Evolutionary conservation across 2,113 vertebrate species (phyloP).

Genomic region (Aptenodytes forsteri): DNA sequence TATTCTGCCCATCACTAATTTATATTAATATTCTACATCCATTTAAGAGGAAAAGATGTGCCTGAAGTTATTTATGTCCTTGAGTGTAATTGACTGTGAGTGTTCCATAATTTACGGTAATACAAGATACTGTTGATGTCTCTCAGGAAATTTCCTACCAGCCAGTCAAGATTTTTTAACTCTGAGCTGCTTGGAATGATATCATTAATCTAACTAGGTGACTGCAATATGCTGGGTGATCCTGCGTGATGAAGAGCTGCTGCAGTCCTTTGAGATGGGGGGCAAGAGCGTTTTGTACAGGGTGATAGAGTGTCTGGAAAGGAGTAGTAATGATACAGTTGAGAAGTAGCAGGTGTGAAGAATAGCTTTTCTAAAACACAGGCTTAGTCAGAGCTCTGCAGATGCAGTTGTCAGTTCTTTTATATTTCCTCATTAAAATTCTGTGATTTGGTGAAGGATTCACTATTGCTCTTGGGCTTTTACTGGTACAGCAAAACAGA

Average conservation of each 20-base stretch:
- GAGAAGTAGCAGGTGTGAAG: not conserved
- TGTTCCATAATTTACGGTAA: constrained; percentile 20
- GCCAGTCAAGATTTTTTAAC: not conserved
- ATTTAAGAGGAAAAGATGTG: not conserved
- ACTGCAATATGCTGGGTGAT: constrained; percentile 1
- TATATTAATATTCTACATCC: not conserved
- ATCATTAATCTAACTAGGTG: not conserved
- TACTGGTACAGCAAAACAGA: not conserved
- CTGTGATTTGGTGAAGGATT: not conserved
- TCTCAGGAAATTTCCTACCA: constrained; percentile 14
- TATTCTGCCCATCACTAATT: not conserved
- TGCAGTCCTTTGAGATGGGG: constrained; percentile 23
- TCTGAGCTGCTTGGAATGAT: not conserved
- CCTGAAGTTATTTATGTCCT: not conserved
- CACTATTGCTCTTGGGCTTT: not conserved
- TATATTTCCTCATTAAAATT: not conserved
- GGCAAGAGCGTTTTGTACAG: not conserved
- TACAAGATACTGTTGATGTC: not conserved
- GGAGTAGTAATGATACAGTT: not conserved
- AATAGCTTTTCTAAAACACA: not conserved
- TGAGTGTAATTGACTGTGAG: constrained; percentile 14
- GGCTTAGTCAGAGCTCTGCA: constrained; percentile 27
- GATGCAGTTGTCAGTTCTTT: not conserved
- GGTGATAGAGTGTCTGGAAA: not conserved
- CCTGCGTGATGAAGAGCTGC: not conserved